Evolutionary conservation across 2,797 vertebrate species (phyloP).

Genomic region (Philypnodon macrostomus): DNA sequence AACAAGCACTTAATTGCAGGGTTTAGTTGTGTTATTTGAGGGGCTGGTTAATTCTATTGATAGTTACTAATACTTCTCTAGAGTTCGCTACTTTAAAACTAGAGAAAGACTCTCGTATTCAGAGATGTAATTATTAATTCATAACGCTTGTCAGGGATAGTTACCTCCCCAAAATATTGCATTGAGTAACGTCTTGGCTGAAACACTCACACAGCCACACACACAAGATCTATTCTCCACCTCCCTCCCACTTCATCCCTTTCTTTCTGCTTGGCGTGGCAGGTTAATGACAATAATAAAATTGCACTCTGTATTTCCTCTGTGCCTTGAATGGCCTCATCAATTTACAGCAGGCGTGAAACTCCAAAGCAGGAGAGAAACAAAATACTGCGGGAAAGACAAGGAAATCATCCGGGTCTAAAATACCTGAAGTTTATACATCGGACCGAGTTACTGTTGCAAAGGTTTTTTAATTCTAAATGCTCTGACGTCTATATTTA

Average conservation of each 20-base stretch:
- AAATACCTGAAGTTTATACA: constrained; percentile 72
- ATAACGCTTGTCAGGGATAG: constrained; percentile 59
- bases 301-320: constrained; percentile 89
- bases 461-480: constrained; percentile 63
- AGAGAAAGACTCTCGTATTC: constrained; percentile 31
- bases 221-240: constrained; percentile 43
- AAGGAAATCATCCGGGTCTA: constrained; percentile 76
- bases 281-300: constrained; percentile 89
- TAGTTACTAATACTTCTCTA: too few species aligned
- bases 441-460: constrained; percentile 50
- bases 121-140: constrained; percentile 71
- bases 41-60: too few species aligned
- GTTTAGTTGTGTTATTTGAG: too few species aligned
- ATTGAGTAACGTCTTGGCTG: constrained; percentile 51
- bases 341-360: constrained; percentile 77
- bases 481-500: constrained; percentile 67
- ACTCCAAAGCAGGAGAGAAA: constrained; percentile 45
- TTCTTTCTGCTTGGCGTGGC: constrained; percentile 69
- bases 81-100: too few species aligned
- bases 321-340: constrained; percentile 79
- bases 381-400: constrained; percentile 4
- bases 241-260: constrained; percentile 47
- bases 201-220: constrained; percentile 24
- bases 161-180: constrained; percentile 67
- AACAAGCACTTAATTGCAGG: constrained; percentile 16